phyloP scores from a whole-genome alignment of 2,113 vertebrate species.

The Gambusia affinis region DNA sequence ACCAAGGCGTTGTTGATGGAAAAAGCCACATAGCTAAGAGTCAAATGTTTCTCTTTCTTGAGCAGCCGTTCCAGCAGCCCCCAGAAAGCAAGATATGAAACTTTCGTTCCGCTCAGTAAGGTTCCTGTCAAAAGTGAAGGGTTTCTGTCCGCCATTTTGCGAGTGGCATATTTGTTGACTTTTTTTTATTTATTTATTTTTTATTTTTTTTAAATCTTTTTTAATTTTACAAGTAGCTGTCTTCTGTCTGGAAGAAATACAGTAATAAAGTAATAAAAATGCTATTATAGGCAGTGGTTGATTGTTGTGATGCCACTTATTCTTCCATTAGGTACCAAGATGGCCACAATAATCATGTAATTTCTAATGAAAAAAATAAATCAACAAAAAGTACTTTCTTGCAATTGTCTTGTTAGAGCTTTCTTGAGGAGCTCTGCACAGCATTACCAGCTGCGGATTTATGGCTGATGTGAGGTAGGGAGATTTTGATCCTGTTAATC shows the following conservation, averaged over 20 bases:
- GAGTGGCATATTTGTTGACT: not conserved
- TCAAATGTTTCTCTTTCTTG: not conserved
- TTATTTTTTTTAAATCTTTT: no score
- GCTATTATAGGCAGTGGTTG: no score
- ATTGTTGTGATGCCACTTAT: no score
- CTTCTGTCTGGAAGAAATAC: no score
- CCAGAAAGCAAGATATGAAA: not conserved
- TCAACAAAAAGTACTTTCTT: not conserved
- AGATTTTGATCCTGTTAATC: not conserved
- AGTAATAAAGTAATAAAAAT: no score
- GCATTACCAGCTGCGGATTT: not conserved
- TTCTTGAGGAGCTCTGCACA: not conserved
- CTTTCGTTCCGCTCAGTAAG: slow-evolving; percentile 13
- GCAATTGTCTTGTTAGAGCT: not conserved
- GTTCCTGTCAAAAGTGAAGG: slow-evolving; percentile 12
- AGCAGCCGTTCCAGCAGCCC: not conserved
- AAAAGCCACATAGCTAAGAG: not conserved
- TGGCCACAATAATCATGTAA: no score
- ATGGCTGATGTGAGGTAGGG: not conserved
- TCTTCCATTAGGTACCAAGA: no score
- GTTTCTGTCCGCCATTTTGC: not conserved
- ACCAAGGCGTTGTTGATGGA: slow-evolving; percentile 11
- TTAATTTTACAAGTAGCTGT: no score
- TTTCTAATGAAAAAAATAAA: no score
- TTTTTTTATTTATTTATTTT: no score